Conservation (phyloP, 2,113 vertebrate species). For the Myrmecophaga tridactyla region DNA sequence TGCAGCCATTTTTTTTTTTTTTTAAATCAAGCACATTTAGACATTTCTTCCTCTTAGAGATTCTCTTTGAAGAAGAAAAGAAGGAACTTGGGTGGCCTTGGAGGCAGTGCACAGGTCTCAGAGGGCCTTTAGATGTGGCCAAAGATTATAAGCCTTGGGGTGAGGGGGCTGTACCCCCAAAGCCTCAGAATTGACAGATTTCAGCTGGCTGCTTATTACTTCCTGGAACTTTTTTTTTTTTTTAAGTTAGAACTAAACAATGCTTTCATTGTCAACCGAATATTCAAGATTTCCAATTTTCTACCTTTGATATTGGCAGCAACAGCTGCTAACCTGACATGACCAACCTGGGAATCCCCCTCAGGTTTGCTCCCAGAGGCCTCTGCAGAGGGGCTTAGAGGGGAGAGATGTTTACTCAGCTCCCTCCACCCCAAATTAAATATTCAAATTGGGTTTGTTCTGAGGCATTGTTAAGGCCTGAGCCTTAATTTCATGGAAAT, state of each 20-base stretch:
- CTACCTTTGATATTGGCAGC: background rate
- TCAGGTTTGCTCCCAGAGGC: background rate
- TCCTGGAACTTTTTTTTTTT: background rate
- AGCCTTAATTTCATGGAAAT: conserved; percentile 78
- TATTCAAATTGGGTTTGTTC: conserved; percentile 73
- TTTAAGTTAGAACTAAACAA: background rate
- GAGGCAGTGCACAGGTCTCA: background rate
- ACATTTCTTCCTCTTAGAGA: background rate
- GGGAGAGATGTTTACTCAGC: conserved; percentile 60
- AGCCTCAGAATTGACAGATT: background rate
- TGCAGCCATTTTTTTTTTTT: background rate
- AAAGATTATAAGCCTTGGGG: background rate
- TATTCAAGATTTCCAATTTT: background rate
- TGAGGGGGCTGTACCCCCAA: no score
- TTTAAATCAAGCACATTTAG: background rate
- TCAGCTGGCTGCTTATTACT: background rate
- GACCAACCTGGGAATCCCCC: background rate
- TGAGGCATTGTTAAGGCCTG: conserved; percentile 53
- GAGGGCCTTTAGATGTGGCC: background rate
- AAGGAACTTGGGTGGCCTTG: background rate
- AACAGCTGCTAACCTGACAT: background rate
- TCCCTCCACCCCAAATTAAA: conserved; percentile 70
- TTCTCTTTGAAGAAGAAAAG: background rate
- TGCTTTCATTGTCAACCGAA: background rate
- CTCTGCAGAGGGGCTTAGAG: background rate